Percentiles rank a stretch among this genome's conserved stretches.
phyloP scores from a whole-genome alignment of 2,888 invertebrate genomes.

The Orgyia antiqua region DNA sequence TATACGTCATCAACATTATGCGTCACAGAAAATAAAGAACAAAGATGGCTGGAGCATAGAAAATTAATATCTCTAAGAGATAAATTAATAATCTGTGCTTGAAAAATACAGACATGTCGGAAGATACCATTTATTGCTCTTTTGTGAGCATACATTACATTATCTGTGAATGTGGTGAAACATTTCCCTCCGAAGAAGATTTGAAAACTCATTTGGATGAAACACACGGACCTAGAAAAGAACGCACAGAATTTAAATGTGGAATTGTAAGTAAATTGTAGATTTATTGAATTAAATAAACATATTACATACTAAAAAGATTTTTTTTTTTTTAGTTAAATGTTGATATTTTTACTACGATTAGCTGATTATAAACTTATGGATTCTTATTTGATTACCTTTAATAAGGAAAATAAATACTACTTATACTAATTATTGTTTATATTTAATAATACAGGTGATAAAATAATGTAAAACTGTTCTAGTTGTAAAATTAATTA shows the following conservation, averaged over 20 bases:
- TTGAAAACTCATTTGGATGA: slow-evolving; percentile 42
- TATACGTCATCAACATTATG: too few species aligned
- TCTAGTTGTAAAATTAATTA: too few species aligned
- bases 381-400: neutral
- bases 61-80: slow-evolving; percentile 25
- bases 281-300: neutral
- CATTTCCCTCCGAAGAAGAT: slow-evolving; percentile 48
- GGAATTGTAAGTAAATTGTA: slow-evolving; percentile 32
- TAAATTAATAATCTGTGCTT: slow-evolving; percentile 46
- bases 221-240: slow-evolving; percentile 44
- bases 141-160: slow-evolving; percentile 60
- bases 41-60: slow-evolving; percentile 32
- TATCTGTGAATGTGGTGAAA: slow-evolving; percentile 62
- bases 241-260: slow-evolving; percentile 38
- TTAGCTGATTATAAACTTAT: neutral
- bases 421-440: too few species aligned
- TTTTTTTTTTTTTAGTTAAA: neutral
- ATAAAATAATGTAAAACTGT: too few species aligned
- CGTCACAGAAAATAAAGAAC: slow-evolving; percentile 28
- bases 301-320: neutral
- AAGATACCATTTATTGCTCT: slow-evolving; percentile 49
- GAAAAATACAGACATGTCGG: slow-evolving; percentile 21
- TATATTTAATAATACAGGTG: too few species aligned
- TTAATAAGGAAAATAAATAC: too few species aligned
- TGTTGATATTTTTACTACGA: neutral